phyloP scores from a whole-genome alignment of 1,140 invertebrate genomes.

The Orussus abietinus region DNA sequence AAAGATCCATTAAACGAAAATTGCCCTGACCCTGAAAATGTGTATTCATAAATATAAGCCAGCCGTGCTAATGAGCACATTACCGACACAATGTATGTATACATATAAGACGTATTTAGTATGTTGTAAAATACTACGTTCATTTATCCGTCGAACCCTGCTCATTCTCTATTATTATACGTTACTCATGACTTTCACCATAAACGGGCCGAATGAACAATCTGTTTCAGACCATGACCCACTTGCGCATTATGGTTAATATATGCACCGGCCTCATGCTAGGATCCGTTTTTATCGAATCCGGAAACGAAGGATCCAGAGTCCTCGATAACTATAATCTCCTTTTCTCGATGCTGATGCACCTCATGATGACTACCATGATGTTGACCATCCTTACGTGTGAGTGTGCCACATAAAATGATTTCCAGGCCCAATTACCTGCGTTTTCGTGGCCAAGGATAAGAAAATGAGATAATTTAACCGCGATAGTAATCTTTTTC shows the following conservation, averaged over 20 bases:
- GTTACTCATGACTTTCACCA: constrained; percentile 28
- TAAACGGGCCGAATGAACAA: too few relatives aligned
- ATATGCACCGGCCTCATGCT: constrained; percentile 69
- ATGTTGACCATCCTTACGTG: constrained; percentile 81
- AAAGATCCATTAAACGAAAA: constrained; percentile 9
- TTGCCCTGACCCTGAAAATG: neutral
- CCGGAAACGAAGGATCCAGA: constrained; percentile 67
- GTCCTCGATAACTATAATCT: constrained; percentile 80
- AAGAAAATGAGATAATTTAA: neutral
- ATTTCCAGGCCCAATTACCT: neutral
- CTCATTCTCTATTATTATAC: constrained; percentile 28
- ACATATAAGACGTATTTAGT: neutral
- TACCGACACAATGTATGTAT: too few relatives aligned
- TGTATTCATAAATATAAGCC: too few relatives aligned
- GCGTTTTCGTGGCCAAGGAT: constrained; percentile 3
- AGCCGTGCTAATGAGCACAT: too few relatives aligned
- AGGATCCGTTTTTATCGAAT: constrained; percentile 66
- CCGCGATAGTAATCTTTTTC: constrained; percentile 33
- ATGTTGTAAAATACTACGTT: constrained; percentile 7
- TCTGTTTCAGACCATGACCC: constrained; percentile 84
- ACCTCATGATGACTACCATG: constrained; percentile 81
- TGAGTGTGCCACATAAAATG: constrained; percentile 49
- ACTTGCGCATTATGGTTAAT: constrained; percentile 74
- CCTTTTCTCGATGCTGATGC: constrained; percentile 76
- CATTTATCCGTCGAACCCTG: neutral